Base-by-base conservation (phyloP, 2,888 invertebrate species). In the Ganaspis brasiliensis region DNA sequence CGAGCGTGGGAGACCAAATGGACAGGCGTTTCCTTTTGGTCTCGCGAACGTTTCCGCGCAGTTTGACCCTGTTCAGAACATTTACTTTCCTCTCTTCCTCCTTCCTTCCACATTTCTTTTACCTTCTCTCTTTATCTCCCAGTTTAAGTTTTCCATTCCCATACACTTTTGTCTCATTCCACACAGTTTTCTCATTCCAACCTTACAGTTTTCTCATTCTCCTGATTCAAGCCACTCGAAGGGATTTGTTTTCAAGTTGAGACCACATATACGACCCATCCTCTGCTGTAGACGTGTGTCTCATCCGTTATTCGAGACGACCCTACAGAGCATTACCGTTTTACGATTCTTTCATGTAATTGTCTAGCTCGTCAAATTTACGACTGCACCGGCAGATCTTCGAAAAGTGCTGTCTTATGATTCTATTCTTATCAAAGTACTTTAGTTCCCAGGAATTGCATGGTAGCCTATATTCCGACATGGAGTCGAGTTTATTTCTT, bases 331-430 rank as follows among this genome's bases (percentile, higher is more conserved):
- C 84, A 88, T 89, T 89, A 88, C 85, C 85, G 87, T 87, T 90
- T 90, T 90, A 90, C 89, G 90, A 87, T 87, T 88, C 87, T 88
- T 89, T 90, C 90, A 84, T 88, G 89, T 90, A 90, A 90, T 91
- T 90, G 90, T 90, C 88, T 87, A 85, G 88, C 87, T 90, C 90
- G 89, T 89, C 89, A 88, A 89, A 86, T 89, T 90, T 90, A 90
- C 88, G 90, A 89, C 77, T 83, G 78, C 81, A 80, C 81, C 80
- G 83, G 84, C 85, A 84, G 85, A 87, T 86, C 85, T 86, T 83
- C 87, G 85, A 80, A 84, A 85, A 81, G 82, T 80, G 83, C 82
- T 82, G 76, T 78, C 78, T 72, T 81, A 75, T 75, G 75, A 71
- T 79, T 19, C 45, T 24, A 26, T 26, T 10, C 67, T 67, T 67